Percentiles rank a stretch among this genome's conserved stretches.
Conservation (phyloP, 2,797 vertebrate genomes). For the Macropus fuliginosus region DNA sequence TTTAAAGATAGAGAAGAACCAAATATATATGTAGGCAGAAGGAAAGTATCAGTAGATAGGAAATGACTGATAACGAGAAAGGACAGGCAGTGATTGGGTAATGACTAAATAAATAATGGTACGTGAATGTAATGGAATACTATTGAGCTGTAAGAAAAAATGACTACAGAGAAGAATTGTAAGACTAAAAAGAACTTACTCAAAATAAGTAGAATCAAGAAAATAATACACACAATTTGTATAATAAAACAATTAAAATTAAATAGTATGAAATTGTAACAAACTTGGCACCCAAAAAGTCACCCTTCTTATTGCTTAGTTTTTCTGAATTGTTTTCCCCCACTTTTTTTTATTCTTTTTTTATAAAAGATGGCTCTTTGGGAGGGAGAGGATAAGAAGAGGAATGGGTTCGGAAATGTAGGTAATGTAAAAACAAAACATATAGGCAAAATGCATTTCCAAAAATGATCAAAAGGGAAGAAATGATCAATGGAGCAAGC, state of each 20-base stretch:
- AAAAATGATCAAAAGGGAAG: background rate
- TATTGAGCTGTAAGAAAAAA: background rate
- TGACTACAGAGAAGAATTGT: background rate
- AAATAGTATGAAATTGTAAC: background rate
- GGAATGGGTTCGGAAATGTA: background rate
- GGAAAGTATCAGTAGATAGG: background rate
- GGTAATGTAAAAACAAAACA: background rate
- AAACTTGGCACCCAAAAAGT: background rate
- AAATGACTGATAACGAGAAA: background rate
- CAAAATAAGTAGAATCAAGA: background rate
- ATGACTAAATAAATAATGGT: background rate
- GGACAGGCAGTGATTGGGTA: background rate
- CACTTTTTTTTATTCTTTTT: background rate
- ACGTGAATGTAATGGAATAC: background rate
- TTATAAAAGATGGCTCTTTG: background rate
- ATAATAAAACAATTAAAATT: background rate
- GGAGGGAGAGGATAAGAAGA: background rate
- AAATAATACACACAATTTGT: background rate
- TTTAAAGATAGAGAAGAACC: background rate
- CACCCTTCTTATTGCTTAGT: background rate
- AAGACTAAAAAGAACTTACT: background rate
- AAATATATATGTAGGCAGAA: background rate
- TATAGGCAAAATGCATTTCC: background rate
- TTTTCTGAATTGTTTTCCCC: background rate
- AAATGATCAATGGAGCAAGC: background rate